Percentiles rank a stretch among this genome's conserved stretches.
phyloP scores from a whole-genome alignment of 1,140 invertebrate genomes.

The Drosophila fuyamai region DNA sequence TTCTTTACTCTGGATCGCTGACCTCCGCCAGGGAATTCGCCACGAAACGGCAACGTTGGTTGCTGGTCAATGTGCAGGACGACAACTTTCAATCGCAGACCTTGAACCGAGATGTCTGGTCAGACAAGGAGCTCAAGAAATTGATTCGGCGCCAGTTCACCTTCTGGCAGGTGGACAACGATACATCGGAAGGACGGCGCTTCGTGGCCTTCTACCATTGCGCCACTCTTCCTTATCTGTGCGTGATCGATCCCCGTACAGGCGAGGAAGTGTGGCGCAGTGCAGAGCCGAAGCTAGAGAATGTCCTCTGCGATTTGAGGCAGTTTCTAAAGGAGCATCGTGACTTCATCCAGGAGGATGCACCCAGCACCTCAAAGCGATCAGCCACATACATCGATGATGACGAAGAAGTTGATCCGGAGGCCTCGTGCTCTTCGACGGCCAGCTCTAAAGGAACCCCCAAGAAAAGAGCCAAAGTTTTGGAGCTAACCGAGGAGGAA shows the following conservation, averaged over 20 bases:
- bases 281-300: constrained; percentile 63
- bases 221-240: constrained; percentile 89
- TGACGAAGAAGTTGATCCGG: constrained; percentile 40
- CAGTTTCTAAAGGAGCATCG: constrained; percentile 74
- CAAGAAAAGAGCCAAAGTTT: constrained; percentile 65
- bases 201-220: constrained; percentile 91
- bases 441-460: constrained; percentile 46
- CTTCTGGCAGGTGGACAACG: constrained; percentile 92
- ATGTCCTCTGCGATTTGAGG: constrained; percentile 62
- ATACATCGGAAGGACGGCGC: constrained; percentile 88
- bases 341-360: constrained; percentile 64
- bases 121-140: constrained; percentile 88
- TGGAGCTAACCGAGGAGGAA: constrained; percentile 80
- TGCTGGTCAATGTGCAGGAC: constrained; percentile 92
- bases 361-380: constrained; percentile 69
- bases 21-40: constrained; percentile 88
- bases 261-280: constrained; percentile 87
- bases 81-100: constrained; percentile 91
- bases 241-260: constrained; percentile 91
- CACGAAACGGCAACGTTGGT: constrained; percentile 88
- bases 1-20: constrained; percentile 89
- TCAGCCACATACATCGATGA: constrained; percentile 49
- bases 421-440: constrained; percentile 36
- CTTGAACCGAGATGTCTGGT: constrained; percentile 92
- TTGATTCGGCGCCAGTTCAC: constrained; percentile 90